Percentiles rank a stretch among this genome's conserved stretches.
phyloP scores from a whole-genome alignment of 2,888 invertebrate species.

The Mechanitis mazaeus region DNA sequence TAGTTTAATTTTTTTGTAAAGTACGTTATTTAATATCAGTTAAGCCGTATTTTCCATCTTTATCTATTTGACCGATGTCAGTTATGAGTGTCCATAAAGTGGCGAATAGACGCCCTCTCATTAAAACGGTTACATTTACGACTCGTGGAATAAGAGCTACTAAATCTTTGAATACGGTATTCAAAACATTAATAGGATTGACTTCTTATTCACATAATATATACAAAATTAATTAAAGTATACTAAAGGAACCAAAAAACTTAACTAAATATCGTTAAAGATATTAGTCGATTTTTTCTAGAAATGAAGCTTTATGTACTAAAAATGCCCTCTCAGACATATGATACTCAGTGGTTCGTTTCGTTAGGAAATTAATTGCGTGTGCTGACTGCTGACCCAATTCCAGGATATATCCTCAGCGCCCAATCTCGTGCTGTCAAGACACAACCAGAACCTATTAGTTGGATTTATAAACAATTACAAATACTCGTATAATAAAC shows the following conservation, averaged over 20 bases:
- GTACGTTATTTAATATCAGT: no score
- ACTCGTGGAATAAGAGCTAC: constrained; percentile 3
- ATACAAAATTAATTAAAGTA: no score
- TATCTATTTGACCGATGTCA: constrained; percentile 2
- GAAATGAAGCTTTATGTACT: no score
- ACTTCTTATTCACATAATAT: no score
- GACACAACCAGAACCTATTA: background rate
- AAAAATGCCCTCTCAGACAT: constrained; percentile 3
- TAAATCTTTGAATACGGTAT: background rate
- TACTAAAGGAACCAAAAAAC: no score
- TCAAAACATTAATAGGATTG: background rate
- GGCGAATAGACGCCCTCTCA: constrained; percentile 5
- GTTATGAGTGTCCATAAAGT: constrained; percentile 3
- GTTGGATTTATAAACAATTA: background rate
- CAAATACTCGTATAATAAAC: no score
- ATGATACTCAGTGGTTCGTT: background rate
- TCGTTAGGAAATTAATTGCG: constrained; percentile 13
- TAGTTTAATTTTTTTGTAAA: no score
- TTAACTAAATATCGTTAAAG: no score
- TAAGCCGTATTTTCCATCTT: background rate
- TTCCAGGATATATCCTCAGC: constrained; percentile 11
- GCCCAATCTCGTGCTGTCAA: constrained; percentile 8
- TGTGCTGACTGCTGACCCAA: constrained; percentile 14
- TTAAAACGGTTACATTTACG: constrained; percentile 21
- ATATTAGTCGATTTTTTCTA: no score